Evolutionary conservation across 2,113 vertebrate genomes (phyloP), one percentile per base, ranked within the genome.

Genomic region (Pao palembangensis): DNA sequence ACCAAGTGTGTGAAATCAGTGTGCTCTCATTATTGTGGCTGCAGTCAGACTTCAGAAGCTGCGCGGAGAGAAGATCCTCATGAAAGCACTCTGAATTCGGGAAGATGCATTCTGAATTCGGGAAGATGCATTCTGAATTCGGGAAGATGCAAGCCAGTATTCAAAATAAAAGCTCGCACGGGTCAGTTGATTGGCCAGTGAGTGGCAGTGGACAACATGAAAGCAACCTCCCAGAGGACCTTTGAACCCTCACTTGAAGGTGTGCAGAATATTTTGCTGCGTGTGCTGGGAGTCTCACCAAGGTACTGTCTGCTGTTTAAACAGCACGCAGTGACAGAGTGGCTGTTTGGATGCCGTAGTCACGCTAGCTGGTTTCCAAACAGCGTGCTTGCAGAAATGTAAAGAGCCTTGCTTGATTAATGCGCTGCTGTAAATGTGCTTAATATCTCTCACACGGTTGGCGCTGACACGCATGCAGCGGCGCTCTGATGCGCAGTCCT

Each of bases 281-380:
- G 70, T 16, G 18, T 0, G 2, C 3, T 21, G 38, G 6, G 48
- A 42, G 12, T 23, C 10, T 69, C 19, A 52, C 54, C 31, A 51
- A 38, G 1, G 6, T 54, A 49, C 61, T 51, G 49, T 61, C 56
- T 67, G 56, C 46, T 49, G 8, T 50, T 59, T 64, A 59, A 76
- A 75, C 59, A 71, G 12, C n/a, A 42, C 51, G 21, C 54, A 1
- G 44, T 67, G 66, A 78, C 63, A 17, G 55, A 76, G 18, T 38
- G 43, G 50, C 46, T 67, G 55, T 79, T 69, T 57, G 55, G 55
- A 18, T 44, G 16, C 49, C 58, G 56, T 19, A 64, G 61, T 74
- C 48, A 59, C 51, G 42, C 4, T 0, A 3, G 1, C 12, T 4
- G 10, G n/a, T 41, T 69, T 58, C 67, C 52, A 51, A 67, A 67